Percentiles rank a stretch among this genome's conserved stretches.
These are phyloP conservation scores for Tachycineta bicolor DNA, from an alignment of 2,113 vertebrate species.

Conservation along the genomic window DNA sequence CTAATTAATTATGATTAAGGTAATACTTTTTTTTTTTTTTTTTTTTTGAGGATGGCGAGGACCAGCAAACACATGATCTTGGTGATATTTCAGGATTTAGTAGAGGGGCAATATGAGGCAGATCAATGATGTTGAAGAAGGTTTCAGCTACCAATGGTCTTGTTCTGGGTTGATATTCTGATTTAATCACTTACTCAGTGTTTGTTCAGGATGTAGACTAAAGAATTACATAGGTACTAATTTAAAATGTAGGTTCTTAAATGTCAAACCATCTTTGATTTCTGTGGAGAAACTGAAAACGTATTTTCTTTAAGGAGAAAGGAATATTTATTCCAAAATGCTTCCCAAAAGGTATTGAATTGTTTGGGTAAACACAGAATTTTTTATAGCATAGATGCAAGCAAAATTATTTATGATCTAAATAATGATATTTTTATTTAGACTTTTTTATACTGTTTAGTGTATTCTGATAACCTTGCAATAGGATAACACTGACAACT, in stretches of 20 bases:
- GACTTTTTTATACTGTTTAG: not conserved
- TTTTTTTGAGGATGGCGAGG: not conserved
- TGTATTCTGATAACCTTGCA: slow-evolving; percentile 30
- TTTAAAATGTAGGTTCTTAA: not conserved
- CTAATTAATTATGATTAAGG: not conserved
- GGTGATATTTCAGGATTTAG: not conserved
- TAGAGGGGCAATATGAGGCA: not conserved
- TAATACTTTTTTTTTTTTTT: not conserved
- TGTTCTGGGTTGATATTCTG: not conserved
- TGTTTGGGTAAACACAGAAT: not conserved
- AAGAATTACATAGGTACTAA: not conserved
- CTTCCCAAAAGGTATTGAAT: not conserved
- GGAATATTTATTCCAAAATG: not conserved
- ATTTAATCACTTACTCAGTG: not conserved
- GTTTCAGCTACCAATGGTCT: not conserved
- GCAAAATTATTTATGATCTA: not conserved
- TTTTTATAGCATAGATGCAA: not conserved
- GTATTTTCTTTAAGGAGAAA: not conserved
- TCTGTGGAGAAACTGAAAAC: not conserved
- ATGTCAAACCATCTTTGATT: not conserved
- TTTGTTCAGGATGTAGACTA: not conserved
- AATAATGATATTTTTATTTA: not conserved
- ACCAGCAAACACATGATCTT: accelerated
- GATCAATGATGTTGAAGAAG: not conserved
- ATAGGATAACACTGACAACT: not conserved